Conservation (phyloP, 1,140 invertebrate genomes). For the Apolygus lucorum region DNA sequence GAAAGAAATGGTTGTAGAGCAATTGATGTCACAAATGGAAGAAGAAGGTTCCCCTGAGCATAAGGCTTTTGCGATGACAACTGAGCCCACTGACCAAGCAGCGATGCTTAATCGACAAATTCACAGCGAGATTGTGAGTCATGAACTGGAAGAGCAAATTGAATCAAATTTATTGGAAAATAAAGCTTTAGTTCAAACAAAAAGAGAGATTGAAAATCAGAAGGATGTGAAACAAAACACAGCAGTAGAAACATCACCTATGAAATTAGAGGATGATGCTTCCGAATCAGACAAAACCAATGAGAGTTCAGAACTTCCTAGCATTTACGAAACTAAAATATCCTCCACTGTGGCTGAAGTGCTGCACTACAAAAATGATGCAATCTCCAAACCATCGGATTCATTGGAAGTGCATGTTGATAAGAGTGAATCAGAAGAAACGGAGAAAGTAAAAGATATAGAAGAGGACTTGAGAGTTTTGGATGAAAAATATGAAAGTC, state of each 20-base stretch:
- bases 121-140: constrained; percentile 38
- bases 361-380: constrained; percentile 37
- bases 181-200: neutral
- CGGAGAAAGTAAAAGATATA: constrained; percentile 41
- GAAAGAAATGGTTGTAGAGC: constrained; percentile 44
- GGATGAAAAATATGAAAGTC: constrained; percentile 33
- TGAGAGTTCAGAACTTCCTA: neutral
- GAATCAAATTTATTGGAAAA: constrained; percentile 32
- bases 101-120: constrained; percentile 37
- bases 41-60: constrained; percentile 45
- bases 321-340: neutral
- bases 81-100: constrained; percentile 35
- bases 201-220: too few species aligned
- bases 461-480: constrained; percentile 38
- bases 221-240: constrained; percentile 34
- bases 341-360: constrained; percentile 29
- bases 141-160: constrained; percentile 40
- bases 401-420: constrained; percentile 45
- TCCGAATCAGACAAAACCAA: neutral
- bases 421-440: constrained; percentile 45
- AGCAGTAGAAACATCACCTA: too few species aligned
- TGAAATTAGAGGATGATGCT: constrained; percentile 22
- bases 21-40: constrained; percentile 41
- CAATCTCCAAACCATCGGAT: constrained; percentile 39
- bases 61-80: constrained; percentile 36